Percentiles rank a stretch among this genome's conserved stretches.
phyloP scores from a whole-genome alignment of 2,888 invertebrate species.

The Taenaris catops region DNA sequence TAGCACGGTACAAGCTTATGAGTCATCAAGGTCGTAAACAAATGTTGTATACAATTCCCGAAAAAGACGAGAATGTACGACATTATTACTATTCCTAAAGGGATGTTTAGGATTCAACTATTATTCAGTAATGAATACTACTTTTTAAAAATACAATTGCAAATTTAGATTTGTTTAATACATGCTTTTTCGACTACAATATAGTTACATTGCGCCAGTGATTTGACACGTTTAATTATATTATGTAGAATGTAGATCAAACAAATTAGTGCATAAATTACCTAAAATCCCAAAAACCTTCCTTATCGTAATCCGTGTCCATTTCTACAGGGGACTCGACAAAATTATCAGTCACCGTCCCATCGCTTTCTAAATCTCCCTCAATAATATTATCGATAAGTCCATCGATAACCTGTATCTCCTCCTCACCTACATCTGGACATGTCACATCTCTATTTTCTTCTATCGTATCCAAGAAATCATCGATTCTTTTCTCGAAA shows the following conservation, averaged over 20 bases:
- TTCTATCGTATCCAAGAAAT: slow-evolving; percentile 50
- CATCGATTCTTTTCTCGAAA: slow-evolving; percentile 31
- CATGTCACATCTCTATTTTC: slow-evolving; percentile 38
- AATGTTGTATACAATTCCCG: too few relatives aligned
- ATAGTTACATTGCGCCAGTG: not conserved
- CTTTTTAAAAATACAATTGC: too few relatives aligned
- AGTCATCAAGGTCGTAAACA: too few relatives aligned
- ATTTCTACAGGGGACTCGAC: slow-evolving; percentile 25
- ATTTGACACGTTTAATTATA: not conserved
- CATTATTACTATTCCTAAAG: too few relatives aligned
- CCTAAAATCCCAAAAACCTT: slow-evolving; percentile 34
- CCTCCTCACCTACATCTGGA: slow-evolving; percentile 31
- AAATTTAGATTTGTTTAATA: too few relatives aligned
- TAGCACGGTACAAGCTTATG: too few relatives aligned
- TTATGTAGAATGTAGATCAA: too few relatives aligned
- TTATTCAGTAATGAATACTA: too few relatives aligned
- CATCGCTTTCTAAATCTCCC: slow-evolving; percentile 38
- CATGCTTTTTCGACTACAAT: too few relatives aligned
- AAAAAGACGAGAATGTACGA: too few relatives aligned
- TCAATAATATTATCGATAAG: slow-evolving; percentile 29
- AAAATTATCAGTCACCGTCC: slow-evolving; percentile 34
- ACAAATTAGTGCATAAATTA: slow-evolving; percentile 23
- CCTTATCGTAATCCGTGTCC: slow-evolving; percentile 7
- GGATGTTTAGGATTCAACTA: too few relatives aligned
- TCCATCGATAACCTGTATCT: slow-evolving; percentile 34